Evolutionary conservation across 1,140 invertebrate genomes (phyloP), one percentile per base, ranked within the genome.

Genomic region (Lasioglossum baleicum): DNA sequence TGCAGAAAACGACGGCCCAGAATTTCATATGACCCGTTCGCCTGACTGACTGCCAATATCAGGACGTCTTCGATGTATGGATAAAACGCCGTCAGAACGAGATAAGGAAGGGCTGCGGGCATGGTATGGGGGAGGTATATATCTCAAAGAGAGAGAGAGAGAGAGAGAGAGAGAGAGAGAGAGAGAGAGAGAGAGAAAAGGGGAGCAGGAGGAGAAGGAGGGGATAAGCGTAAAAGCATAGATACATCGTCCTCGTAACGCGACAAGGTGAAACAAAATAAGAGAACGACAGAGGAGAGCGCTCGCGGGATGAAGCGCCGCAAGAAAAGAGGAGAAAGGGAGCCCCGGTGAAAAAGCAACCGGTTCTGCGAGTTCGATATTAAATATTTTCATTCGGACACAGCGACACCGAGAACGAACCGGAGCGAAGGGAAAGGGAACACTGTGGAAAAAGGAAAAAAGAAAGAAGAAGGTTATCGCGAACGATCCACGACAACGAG

Each of bases 1-100:
- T 48, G 64, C 40, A 51, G 63, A 72, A 48, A 67, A 75, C 64
- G 72, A 82, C 73, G 53, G 26, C 31, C 31, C 44, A 60, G 71
- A 66, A 80, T 81, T 78, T 81, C 74, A 83, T 80, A 77, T 83
- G 80, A 73, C 70, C 58, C 64, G 66, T 68, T 76, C 70, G 66
- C 75, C 70, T 70, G 63, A 82, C 75, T 82, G 80, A 81, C 67
- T 81, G 67, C 61, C 61, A 79, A 72, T 71, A 79, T 82, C 75
- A 66, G 35, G 40, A 65, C 51, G 60, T 79, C 70, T 73, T 72
- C 68, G 61, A 64, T 26, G 74, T 78, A 81, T 58, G 67, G 61
- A 77, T 71, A 48, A 71, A 77, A 70, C 35, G 40, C 17, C 40
- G 42, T 26, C 15, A 78, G 48, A 53, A 74, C 71, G 78, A 80